phyloP scores from a whole-genome alignment of 1,140 invertebrate genomes.

The Atta texana region DNA sequence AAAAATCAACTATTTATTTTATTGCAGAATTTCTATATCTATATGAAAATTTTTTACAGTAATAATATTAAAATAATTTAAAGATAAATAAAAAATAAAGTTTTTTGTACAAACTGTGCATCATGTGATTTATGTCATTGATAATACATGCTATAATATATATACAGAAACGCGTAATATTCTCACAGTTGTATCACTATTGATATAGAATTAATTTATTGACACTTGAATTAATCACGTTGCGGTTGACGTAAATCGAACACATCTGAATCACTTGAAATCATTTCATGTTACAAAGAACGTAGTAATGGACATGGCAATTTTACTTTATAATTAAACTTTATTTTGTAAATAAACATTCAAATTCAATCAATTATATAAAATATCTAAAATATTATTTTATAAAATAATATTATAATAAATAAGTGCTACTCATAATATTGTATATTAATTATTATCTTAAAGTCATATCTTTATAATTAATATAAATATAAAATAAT shows the following conservation, averaged over 20 bases:
- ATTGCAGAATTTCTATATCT: neutral
- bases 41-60: neutral
- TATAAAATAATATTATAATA: neutral
- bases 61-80: neutral
- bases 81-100: neutral
- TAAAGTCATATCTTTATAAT: neutral
- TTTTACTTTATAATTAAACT: neutral
- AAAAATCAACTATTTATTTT: neutral
- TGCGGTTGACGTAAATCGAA: constrained; percentile 8
- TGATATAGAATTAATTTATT: neutral
- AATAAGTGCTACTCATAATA: neutral
- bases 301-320: neutral
- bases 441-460: too few relatives aligned
- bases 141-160: neutral
- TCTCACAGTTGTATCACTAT: neutral
- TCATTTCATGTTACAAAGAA: constrained; percentile 3
- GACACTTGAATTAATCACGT: constrained; percentile 31
- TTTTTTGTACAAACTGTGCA: neutral
- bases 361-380: neutral
- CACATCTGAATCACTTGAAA: neutral
- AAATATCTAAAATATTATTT: neutral
- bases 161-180: neutral
- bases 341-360: constrained; percentile 9
- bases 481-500: neutral
- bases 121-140: neutral